Percentiles rank a stretch among this genome's conserved stretches.
These are phyloP conservation scores for Psilanteris sp. DNA, from an alignment of 1,140 invertebrate genomes.

Conservation along the genomic window DNA sequence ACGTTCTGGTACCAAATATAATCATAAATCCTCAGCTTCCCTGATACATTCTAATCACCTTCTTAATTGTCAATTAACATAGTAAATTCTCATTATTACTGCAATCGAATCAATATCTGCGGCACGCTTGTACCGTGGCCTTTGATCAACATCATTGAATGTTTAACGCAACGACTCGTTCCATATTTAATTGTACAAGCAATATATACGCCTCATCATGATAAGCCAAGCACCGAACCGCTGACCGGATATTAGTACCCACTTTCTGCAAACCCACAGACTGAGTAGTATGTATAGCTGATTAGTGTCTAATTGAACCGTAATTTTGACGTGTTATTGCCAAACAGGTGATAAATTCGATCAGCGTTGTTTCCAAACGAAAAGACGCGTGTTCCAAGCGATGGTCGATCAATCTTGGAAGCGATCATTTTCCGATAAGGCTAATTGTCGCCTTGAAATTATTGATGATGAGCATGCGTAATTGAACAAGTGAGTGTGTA, in stretches of 20 bases:
- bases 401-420: slow-evolving; percentile 21
- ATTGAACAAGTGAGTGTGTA: slow-evolving; percentile 68
- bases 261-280: neutral
- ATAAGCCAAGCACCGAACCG: slow-evolving; percentile 34
- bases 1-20: too few relatives aligned
- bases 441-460: slow-evolving; percentile 74
- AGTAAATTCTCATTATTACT: slow-evolving; percentile 60
- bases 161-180: slow-evolving; percentile 46
- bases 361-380: neutral
- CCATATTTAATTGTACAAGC: slow-evolving; percentile 59
- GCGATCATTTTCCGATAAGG: slow-evolving; percentile 65
- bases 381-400: neutral
- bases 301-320: slow-evolving; percentile 51
- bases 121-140: slow-evolving; percentile 43
- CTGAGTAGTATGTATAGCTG: slow-evolving; percentile 8
- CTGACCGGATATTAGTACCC: slow-evolving; percentile 34
- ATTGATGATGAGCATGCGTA: slow-evolving; percentile 68
- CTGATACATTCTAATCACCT: slow-evolving; percentile 39
- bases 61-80: slow-evolving; percentile 57
- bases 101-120: slow-evolving; percentile 28
- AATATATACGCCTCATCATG: slow-evolving; percentile 39
- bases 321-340: slow-evolving; percentile 23
- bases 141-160: slow-evolving; percentile 32
- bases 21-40: slow-evolving; percentile 13
- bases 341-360: slow-evolving; percentile 18